These are phyloP conservation scores for Mustela nigripes DNA, from an alignment of 2,113 vertebrate genomes.

Conservation along the genomic window DNA sequence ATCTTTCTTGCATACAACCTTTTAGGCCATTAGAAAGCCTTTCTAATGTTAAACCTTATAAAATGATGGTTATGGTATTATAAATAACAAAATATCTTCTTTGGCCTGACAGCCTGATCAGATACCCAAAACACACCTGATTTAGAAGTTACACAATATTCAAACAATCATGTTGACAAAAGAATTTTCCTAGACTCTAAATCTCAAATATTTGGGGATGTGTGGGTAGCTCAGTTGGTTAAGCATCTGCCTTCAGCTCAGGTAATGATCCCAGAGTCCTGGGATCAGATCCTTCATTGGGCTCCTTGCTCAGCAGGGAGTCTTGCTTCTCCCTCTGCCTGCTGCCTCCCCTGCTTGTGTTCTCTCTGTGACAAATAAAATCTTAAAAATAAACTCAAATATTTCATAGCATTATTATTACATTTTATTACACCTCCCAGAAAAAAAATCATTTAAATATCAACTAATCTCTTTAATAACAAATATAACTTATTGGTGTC, in stretches of 20 bases:
- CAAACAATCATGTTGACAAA: not conserved
- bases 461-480: not conserved
- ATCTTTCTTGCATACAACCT: not conserved
- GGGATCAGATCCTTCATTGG: too few species aligned
- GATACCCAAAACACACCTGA: not conserved
- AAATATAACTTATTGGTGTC: not conserved
- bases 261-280: too few species aligned
- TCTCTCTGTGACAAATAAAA: too few species aligned
- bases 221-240: too few species aligned
- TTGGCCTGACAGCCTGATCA: not conserved
- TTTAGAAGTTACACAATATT: not conserved
- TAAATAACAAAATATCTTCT: not conserved
- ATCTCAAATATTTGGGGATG: not conserved
- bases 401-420: not conserved
- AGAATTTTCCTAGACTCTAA: not conserved
- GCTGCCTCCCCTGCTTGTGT: too few species aligned
- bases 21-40: not conserved
- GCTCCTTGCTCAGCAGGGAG: too few species aligned
- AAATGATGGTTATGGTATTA: not conserved
- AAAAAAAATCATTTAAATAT: not conserved
- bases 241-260: too few species aligned
- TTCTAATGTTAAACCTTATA: not conserved
- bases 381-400: not conserved
- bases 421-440: not conserved
- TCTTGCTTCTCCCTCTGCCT: too few species aligned